Percentiles rank a stretch among this genome's conserved stretches.
Conservation (phyloP, 2,888 invertebrate species). For the Leptinotarsa haldemani region DNA sequence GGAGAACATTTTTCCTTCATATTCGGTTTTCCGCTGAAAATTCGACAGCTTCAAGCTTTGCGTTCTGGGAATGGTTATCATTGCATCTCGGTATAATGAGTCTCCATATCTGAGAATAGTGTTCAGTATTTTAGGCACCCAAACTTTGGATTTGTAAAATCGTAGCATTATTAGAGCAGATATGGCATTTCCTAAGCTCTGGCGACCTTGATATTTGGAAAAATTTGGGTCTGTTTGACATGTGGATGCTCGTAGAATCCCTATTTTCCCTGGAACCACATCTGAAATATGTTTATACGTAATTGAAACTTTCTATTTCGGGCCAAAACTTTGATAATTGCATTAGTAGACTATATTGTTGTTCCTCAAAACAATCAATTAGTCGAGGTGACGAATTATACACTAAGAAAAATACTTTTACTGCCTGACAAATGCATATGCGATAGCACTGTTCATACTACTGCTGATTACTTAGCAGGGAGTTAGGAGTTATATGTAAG, state of each 20-base stretch:
- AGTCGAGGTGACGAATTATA: no score
- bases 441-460: no score
- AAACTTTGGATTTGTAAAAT: constrained; percentile 59
- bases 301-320: no score
- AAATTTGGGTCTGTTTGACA: constrained; percentile 61
- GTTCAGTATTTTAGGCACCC: constrained; percentile 62
- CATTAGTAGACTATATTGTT: no score
- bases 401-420: no score
- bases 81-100: constrained; percentile 58
- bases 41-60: constrained; percentile 49
- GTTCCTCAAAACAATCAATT: no score
- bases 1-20: constrained; percentile 54
- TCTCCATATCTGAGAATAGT: constrained; percentile 63
- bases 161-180: constrained; percentile 63
- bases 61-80: constrained; percentile 50
- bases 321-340: no score
- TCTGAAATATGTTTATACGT: constrained; percentile 39
- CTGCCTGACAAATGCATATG: no score
- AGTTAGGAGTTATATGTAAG: no score
- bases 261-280: constrained; percentile 53
- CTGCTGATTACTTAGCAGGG: no score
- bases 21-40: constrained; percentile 54
- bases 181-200: constrained; percentile 61
- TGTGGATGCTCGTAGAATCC: constrained; percentile 61
- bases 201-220: constrained; percentile 56